phyloP scores from a whole-genome alignment of 2,888 invertebrate species.

The Lysandra bellargus region DNA sequence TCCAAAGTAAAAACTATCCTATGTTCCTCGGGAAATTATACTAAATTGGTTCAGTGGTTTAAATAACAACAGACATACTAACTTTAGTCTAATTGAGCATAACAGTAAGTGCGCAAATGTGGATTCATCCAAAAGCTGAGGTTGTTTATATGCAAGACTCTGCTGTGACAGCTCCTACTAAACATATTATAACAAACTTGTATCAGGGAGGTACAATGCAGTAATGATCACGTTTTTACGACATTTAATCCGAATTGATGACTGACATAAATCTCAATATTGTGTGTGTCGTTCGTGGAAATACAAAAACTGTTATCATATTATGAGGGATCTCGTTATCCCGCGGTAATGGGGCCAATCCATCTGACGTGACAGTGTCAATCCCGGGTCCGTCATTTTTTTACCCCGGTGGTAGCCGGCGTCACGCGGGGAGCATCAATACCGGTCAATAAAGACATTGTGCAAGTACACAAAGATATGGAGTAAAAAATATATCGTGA shows the following conservation, averaged over 20 bases:
- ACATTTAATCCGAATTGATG: conserved; percentile 21
- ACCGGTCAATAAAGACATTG: conserved; percentile 17
- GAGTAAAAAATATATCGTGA: conserved; percentile 3
- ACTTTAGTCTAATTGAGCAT: too few species aligned
- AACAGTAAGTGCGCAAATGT: too few species aligned
- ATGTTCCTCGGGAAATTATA: too few species aligned
- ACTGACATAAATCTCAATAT: conserved; percentile 17
- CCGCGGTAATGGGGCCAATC: conserved; percentile 25
- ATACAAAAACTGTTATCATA: conserved; percentile 27
- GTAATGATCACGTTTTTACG: not conserved
- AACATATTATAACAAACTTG: not conserved
- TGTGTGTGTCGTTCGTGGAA: conserved; percentile 16
- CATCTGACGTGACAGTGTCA: conserved; percentile 30
- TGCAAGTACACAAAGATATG: conserved; percentile 32
- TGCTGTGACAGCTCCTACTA: too few species aligned
- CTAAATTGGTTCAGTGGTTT: too few species aligned
- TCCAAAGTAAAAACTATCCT: too few species aligned
- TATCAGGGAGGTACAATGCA: not conserved
- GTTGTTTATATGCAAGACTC: too few species aligned
- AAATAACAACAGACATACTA: too few species aligned
- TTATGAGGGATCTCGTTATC: conserved; percentile 21
- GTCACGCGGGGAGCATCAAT: conserved; percentile 26
- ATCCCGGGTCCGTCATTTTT: conserved; percentile 22
- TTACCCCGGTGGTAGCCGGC: conserved; percentile 15
- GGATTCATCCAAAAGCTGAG: too few species aligned